phyloP scores from a whole-genome alignment of 1,140 invertebrate genomes.

The Grapholita molesta region DNA sequence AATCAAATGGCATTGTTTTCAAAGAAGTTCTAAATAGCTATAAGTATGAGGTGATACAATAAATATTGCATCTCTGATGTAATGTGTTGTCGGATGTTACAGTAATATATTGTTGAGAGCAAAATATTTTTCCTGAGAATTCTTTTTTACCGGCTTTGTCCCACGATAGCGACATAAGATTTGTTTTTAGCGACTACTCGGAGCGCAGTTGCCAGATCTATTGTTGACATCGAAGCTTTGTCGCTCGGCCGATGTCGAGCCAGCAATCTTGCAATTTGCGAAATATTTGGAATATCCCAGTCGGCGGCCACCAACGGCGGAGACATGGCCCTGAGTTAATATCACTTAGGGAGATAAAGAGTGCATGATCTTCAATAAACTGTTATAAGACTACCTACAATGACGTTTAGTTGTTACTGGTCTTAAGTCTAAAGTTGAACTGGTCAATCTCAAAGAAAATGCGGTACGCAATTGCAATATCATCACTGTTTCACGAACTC shows the following conservation, averaged over 20 bases:
- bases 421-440: neutral
- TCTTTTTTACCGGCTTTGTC: neutral
- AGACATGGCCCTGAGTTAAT: neutral
- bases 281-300: slow-evolving; percentile 65
- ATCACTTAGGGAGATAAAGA: neutral
- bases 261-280: slow-evolving; percentile 63
- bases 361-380: neutral
- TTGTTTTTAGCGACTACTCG: neutral
- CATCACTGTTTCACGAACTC: neutral
- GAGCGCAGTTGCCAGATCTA: neutral
- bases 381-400: neutral
- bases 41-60: too few relatives aligned
- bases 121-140: neutral
- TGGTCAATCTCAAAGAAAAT: neutral
- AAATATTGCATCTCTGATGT: neutral
- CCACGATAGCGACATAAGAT: neutral
- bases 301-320: slow-evolving; percentile 57
- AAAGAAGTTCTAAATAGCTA: too few relatives aligned
- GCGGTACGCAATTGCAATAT: neutral
- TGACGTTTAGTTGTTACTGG: neutral
- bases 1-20: too few relatives aligned
- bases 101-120: neutral
- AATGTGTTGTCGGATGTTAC: too few relatives aligned
- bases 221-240: slow-evolving; percentile 6
- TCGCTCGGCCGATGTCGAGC: slow-evolving; percentile 28